phyloP scores from a whole-genome alignment of 2,113 vertebrate genomes.

The Zosterops borbonicus region DNA sequence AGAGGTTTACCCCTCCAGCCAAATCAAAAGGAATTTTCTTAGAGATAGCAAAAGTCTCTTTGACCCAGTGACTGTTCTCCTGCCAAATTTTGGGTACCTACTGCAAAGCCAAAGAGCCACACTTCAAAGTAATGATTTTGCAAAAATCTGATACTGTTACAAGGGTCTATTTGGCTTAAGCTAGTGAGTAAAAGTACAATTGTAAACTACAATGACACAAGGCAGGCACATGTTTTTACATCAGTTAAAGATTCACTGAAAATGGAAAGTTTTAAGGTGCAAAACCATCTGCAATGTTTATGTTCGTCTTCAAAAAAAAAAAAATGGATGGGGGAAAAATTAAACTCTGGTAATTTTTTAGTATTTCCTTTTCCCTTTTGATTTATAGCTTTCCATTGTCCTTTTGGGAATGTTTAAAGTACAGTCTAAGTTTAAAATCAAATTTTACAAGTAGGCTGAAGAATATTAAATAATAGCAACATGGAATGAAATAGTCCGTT shows the following conservation, averaged over 20 bases:
- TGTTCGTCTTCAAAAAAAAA: not conserved
- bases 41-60: not conserved
- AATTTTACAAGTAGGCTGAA: not conserved
- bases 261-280: not conserved
- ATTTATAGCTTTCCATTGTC: not conserved
- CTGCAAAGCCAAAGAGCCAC: not conserved
- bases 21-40: not conserved
- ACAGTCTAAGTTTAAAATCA: not conserved
- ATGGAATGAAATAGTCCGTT: not conserved
- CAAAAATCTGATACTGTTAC: not conserved
- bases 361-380: not conserved
- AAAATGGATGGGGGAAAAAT: rapidly evolving
- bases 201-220: not conserved
- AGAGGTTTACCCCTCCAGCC: not conserved
- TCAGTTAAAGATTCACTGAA: not conserved
- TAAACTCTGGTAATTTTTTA: not conserved
- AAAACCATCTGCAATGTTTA: not conserved
- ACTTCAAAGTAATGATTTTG: not conserved
- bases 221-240: not conserved
- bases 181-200: not conserved
- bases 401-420: not conserved
- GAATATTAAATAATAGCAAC: not conserved
- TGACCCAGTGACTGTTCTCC: not conserved
- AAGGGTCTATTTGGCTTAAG: not conserved
- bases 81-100: not conserved